Percentiles rank a stretch among this genome's conserved stretches.
Evolutionary conservation across 2,113 vertebrate genomes (phyloP).

Genomic region (Calidris pugnax): DNA sequence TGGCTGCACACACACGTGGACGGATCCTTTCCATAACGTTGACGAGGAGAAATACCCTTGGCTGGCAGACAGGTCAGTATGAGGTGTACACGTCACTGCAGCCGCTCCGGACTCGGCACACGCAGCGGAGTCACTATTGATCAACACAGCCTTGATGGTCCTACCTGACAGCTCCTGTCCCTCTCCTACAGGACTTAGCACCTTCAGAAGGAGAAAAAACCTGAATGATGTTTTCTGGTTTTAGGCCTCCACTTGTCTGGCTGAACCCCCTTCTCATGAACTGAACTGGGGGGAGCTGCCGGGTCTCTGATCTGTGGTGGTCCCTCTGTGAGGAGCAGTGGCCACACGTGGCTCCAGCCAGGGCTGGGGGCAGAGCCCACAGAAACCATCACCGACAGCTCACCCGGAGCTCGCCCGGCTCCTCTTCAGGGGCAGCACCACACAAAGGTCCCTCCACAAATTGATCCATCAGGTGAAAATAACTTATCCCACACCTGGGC

Average conservation of each 20-base stretch:
- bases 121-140: background rate
- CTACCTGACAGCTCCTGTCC: background rate
- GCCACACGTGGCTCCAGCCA: rapidly evolving
- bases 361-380: background rate
- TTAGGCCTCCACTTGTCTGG: background rate
- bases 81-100: rapidly evolving
- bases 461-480: no score
- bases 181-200: background rate
- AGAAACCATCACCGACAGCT: background rate
- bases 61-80: rapidly evolving
- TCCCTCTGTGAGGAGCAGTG: background rate
- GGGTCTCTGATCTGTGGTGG: background rate
- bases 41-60: background rate
- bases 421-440: no score
- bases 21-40: rapidly evolving
- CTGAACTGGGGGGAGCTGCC: background rate
- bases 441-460: background rate
- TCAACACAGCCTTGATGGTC: background rate
- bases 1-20: rapidly evolving
- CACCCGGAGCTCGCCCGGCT: background rate
- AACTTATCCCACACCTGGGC: rapidly evolving
- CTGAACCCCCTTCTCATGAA: background rate
- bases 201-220: background rate
- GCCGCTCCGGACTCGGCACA: no score
- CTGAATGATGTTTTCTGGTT: background rate